Percentiles rank a stretch among this genome's conserved stretches.
phyloP scores from a whole-genome alignment of 1,140 invertebrate genomes.

The Melanaphis sacchari region DNA sequence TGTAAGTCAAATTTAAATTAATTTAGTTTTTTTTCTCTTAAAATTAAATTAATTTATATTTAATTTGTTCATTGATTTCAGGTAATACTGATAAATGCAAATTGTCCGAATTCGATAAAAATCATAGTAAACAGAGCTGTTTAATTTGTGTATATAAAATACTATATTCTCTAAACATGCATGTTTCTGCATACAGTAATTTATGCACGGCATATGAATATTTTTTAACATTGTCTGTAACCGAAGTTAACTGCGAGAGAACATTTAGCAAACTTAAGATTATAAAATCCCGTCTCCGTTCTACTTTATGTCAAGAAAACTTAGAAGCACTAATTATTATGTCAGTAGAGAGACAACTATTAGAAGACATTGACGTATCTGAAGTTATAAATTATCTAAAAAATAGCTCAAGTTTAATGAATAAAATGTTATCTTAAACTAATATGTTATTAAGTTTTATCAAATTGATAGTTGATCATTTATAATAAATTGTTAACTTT shows the following conservation, averaged over 20 bases:
- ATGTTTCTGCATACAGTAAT: constrained; percentile 12
- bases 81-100: too few species aligned
- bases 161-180: neutral
- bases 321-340: neutral
- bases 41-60: too few species aligned
- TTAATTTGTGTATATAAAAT: neutral
- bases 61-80: too few species aligned
- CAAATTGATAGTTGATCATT: neutral
- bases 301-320: neutral
- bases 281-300: neutral
- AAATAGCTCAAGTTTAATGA: neutral
- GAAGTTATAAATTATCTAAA: neutral
- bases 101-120: too few species aligned
- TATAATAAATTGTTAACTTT: neutral
- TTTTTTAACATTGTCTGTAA: neutral
- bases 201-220: neutral
- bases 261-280: neutral
- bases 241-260: neutral
- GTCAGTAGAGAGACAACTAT: neutral
- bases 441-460: neutral
- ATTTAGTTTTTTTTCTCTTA: too few species aligned
- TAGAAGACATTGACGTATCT: neutral
- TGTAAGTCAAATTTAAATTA: too few species aligned
- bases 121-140: neutral
- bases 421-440: neutral